Base-by-base conservation (phyloP, 2,888 invertebrate species). In the Syritta pipiens region DNA sequence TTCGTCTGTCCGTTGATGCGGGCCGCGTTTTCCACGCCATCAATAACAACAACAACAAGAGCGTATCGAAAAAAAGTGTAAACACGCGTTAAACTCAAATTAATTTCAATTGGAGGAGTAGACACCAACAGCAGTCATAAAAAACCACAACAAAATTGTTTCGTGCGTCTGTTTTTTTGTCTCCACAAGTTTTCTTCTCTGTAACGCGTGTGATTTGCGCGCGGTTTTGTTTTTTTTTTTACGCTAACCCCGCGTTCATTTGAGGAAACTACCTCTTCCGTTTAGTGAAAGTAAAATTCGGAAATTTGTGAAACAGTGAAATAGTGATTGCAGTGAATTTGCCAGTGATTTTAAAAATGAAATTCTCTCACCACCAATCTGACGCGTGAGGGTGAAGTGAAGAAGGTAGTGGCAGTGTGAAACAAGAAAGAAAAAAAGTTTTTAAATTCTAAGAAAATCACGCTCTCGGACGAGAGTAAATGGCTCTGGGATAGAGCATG, bases 401-500 rank as follows among this genome's bases (percentile, higher is more conserved):
- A n/a, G n/a, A n/a, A n/a, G n/a, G n/a, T n/a, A n/a, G n/a, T n/a
- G n/a, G n/a, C n/a, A n/a, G 37, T 7, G 37, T 10, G 28, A 7
- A n/a, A 28, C 28, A 9, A 37, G 10, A 1, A 6, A 17, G n/a
- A 37, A 17, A 4, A 7, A 37, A 17, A 37, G 3, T n/a, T n/a
- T n/a, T n/a, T 6, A 2, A 35, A 35, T 5, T 5, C 5, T 14
- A 17, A 37, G 37, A 30, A 53, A 55, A 71, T 37, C 4, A 20
- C 14, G 46, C 46, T 49, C 53, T 77, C 71, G 4, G 55, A 53
- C 32, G 68, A 68, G 79, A 72, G 67, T 62, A 79, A 67, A 79
- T 79, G 79, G 79, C 79, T 79, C 74, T 79, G 35, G 67, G 32
- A 6, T 79, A 79, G 87, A 87, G 87, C 87, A 87, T 87, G 87